Evolutionary conservation across 2,113 vertebrate genomes (phyloP).

Genomic region (Stercorarius parasiticus): DNA sequence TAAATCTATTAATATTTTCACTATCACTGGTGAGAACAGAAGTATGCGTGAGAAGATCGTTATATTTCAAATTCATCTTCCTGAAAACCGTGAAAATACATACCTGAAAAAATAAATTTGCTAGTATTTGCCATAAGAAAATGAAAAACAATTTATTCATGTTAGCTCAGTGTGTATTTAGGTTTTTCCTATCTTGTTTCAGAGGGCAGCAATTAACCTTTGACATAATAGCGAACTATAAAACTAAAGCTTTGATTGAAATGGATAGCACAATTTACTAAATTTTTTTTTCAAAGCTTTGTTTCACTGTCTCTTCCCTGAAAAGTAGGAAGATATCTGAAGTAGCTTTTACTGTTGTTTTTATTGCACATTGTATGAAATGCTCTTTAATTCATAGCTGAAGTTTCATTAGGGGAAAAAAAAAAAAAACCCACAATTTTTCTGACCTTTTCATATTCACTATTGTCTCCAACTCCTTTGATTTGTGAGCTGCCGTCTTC

Average conservation of each 20-base stretch:
- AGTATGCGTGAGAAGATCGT: background rate
- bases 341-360: background rate
- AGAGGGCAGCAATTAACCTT: background rate
- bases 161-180: background rate
- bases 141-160: background rate
- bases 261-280: background rate
- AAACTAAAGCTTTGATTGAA: background rate
- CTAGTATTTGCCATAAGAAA: background rate
- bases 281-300: background rate
- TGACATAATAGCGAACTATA: background rate
- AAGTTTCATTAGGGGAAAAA: background rate
- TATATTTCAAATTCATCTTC: background rate
- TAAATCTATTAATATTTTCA: background rate
- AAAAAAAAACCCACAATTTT: background rate
- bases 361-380: background rate
- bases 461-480: constrained; percentile 85
- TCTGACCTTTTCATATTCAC: constrained; percentile 86
- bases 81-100: background rate
- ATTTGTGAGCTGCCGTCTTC: constrained; percentile 86
- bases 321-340: background rate
- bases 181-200: background rate
- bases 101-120: background rate
- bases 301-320: background rate
- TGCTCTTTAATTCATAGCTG: background rate
- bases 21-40: background rate